Conservation (phyloP, 2,113 vertebrate genomes). For the Protomyctophum bolini region DNA sequence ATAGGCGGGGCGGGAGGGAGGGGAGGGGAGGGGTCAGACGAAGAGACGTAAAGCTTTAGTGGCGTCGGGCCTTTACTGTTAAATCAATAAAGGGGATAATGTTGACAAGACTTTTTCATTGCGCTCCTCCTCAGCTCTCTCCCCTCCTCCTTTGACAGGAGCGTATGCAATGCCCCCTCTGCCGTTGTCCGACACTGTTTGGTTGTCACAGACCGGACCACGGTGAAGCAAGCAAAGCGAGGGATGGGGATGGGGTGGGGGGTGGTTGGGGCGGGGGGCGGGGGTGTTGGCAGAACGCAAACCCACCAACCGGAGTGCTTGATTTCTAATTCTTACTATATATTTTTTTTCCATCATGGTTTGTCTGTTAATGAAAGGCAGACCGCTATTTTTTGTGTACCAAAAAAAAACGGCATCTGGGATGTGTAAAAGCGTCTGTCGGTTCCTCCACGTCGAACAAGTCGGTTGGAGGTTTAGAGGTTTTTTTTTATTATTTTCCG, state of each 20-base stretch:
- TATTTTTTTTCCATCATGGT: background rate
- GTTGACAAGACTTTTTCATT: constrained; percentile 82
- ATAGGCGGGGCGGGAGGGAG: too few relatives aligned
- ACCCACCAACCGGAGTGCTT: background rate
- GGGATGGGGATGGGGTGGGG: too few relatives aligned
- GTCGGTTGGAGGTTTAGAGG: background rate
- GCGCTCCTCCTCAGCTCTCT: constrained; percentile 48
- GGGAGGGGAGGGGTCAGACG: constrained; percentile 39
- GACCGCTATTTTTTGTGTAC: too few relatives aligned
- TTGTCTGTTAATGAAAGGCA: too few relatives aligned
- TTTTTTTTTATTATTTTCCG: background rate
- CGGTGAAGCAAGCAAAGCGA: constrained; percentile 20
- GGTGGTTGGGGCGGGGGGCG: too few relatives aligned
- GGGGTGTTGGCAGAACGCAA: too few relatives aligned
- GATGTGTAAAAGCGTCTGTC: background rate
- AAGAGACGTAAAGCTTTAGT: constrained; percentile 81
- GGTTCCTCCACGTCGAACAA: background rate
- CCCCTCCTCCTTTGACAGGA: constrained; percentile 47
- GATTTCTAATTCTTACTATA: background rate
- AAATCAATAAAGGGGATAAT: constrained; percentile 85
- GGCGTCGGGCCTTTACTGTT: constrained; percentile 76
- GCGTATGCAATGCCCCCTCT: constrained; percentile 49
- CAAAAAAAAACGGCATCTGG: background rate
- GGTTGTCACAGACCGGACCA: constrained; percentile 19
- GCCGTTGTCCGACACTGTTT: constrained; percentile 9